phyloP scores from a whole-genome alignment of 2,113 vertebrate genomes.

The Trogon surrucura region DNA sequence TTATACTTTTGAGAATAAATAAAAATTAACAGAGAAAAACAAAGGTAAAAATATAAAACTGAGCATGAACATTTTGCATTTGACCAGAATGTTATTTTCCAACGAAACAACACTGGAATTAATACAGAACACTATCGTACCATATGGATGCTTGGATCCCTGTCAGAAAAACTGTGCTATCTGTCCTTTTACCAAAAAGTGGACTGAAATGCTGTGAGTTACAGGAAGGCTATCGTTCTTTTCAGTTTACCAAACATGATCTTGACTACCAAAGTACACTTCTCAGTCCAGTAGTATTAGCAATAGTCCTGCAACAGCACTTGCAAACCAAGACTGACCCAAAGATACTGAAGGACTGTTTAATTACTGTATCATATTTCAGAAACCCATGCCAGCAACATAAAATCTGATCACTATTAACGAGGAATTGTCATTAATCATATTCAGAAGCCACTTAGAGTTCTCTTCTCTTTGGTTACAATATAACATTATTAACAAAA shows the following conservation, averaged over 20 bases:
- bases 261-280: not conserved
- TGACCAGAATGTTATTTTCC: conserved; percentile 9
- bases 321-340: not conserved
- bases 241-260: not conserved
- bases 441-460: not conserved
- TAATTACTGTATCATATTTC: not conserved
- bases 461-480: not conserved
- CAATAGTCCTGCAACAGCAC: not conserved
- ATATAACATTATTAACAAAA: not conserved
- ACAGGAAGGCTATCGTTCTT: not conserved
- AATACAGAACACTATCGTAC: not conserved
- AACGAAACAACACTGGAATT: conserved; percentile 35
- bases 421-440: not conserved
- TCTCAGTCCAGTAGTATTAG: not conserved
- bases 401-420: not conserved
- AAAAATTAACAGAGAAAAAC: conserved; percentile 36
- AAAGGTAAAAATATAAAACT: conserved; percentile 19
- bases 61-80: not conserved
- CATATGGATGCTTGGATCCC: conserved; percentile 6
- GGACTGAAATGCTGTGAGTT: not conserved
- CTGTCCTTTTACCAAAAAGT: not conserved
- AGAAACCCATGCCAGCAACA: not conserved
- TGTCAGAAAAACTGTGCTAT: conserved; percentile 16
- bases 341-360: not conserved
- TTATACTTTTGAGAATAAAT: conserved; percentile 31